Evolutionary conservation across 2,113 vertebrate species (phyloP), one percentile per base, ranked within the genome.

Genomic region (Callionymus lyra): DNA sequence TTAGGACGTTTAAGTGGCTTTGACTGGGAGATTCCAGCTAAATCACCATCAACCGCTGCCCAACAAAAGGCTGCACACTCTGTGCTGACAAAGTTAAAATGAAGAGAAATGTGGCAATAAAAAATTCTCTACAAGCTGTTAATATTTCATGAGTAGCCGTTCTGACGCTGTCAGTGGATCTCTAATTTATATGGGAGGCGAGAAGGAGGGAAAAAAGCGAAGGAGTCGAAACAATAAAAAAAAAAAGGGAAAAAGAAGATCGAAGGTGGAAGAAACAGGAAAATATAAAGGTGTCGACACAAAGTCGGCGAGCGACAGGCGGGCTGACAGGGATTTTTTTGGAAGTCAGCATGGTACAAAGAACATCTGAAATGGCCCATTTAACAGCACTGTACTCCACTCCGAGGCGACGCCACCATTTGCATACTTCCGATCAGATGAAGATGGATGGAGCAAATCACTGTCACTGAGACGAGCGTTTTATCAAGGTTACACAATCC

Each of bases 401-500:
- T 87, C 82, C 81, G 67, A 65, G 74, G 78, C 80, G 64, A 53
- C 48, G 76, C 75, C 77, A 75, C 85, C 86, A 90, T 92, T 88
- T 90, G 86, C 89, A 92, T 90, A 89, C 87, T 85, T 88, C 86
- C 81, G 86, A 90, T 88, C 84, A 87, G 88, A 88, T 89, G 87
- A 91, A 90, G 89, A 93, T 87, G 83, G 90, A 92, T 91, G 85
- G 80, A 64, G 79, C 84, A 82, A 87, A 88, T 90, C 88, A 87
- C 78, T 83, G 86, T 87, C 82, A 82, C 76, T 82, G 87, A 89
- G 88, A 92, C 84, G 85, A 87, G 86, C 83, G 69, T 85, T 92
- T 91, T 87, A 91, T 93, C 89, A 91, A 91, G 89, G 90, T 92
- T 89, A 90, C 82, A 76, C 84, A 81, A 89, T 83, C 87, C 88